These are phyloP conservation scores for Venustaconcha ellipsiformis DNA, from an alignment of 1,140 invertebrate genomes.

Conservation along the genomic window DNA sequence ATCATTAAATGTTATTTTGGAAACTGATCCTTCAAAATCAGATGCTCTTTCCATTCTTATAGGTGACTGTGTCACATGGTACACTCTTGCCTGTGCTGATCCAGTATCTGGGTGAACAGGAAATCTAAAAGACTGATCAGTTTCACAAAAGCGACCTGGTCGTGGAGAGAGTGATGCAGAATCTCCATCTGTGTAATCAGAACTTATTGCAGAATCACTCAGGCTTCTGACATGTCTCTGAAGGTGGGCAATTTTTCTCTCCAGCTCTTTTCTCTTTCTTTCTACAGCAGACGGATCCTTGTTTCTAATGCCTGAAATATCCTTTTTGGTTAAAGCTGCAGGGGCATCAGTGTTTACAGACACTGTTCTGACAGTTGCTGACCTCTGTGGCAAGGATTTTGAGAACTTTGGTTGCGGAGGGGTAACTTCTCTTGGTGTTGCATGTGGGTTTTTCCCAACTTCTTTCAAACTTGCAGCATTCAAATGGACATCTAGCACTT, in stretches of 20 bases:
- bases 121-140: conserved; percentile 29
- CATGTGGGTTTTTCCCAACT: background rate
- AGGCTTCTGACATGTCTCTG: conserved; percentile 44
- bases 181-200: conserved; percentile 63
- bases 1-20: conserved; percentile 44
- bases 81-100: conserved; percentile 1
- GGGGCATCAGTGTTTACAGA: conserved; percentile 41
- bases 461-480: too few relatives aligned
- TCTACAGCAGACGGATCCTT: conserved; percentile 1
- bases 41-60: background rate
- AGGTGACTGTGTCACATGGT: conserved; percentile 5
- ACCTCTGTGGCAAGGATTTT: conserved; percentile 18
- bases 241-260: conserved; percentile 49
- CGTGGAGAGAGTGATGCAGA: conserved; percentile 50
- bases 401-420: conserved; percentile 11
- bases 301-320: background rate
- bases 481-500: too few relatives aligned
- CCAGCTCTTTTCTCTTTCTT: conserved; percentile 41
- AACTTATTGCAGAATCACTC: conserved; percentile 66
- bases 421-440: conserved; percentile 10
- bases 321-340: conserved; percentile 24
- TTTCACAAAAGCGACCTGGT: conserved; percentile 39
- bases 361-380: conserved; percentile 30
- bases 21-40: conserved; percentile 5
- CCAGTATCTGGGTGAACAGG: background rate